Evolutionary conservation across 2,797 vertebrate species (phyloP).

Genomic region (Phataginus tetradactyla): DNA sequence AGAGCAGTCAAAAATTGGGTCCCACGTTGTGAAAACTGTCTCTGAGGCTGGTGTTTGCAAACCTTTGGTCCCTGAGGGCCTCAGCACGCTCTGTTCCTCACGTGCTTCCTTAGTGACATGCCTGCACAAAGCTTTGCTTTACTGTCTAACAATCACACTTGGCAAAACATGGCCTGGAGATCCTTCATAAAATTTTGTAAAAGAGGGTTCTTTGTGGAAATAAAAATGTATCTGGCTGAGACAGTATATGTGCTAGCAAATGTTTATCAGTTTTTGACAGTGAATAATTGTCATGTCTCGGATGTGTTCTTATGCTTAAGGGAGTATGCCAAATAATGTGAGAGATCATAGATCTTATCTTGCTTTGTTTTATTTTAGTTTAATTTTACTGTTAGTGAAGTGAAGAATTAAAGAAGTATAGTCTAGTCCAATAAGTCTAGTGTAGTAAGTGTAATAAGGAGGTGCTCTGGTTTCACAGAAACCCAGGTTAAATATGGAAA

Average conservation of each 20-base stretch:
- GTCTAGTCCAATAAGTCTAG: not conserved
- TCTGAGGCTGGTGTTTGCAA: not conserved
- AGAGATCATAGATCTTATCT: conserved; percentile 12
- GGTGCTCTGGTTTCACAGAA: not conserved
- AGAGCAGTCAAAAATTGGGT: not conserved
- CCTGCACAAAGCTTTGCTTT: not conserved
- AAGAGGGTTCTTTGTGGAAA: conserved; percentile 13
- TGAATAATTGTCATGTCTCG: not conserved
- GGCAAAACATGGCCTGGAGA: not conserved
- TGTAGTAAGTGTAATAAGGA: not conserved
- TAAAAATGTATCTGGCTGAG: not conserved
- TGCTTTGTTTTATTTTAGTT: not conserved
- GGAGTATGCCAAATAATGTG: not conserved
- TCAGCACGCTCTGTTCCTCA: not conserved
- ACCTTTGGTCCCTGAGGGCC: too few relatives aligned
- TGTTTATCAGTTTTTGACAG: conserved; percentile 17
- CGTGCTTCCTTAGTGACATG: not conserved
- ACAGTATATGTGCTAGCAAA: not conserved
- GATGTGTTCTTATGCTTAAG: not conserved
- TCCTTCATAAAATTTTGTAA: not conserved
- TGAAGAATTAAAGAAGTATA: not conserved
- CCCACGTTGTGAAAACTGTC: not conserved
- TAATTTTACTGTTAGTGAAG: conserved; percentile 32
- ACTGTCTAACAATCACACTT: not conserved
- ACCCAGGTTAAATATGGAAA: not conserved